Evolutionary conservation across 2,888 invertebrate genomes (phyloP).

Genomic region (Lordiphosa fenestrarum): DNA sequence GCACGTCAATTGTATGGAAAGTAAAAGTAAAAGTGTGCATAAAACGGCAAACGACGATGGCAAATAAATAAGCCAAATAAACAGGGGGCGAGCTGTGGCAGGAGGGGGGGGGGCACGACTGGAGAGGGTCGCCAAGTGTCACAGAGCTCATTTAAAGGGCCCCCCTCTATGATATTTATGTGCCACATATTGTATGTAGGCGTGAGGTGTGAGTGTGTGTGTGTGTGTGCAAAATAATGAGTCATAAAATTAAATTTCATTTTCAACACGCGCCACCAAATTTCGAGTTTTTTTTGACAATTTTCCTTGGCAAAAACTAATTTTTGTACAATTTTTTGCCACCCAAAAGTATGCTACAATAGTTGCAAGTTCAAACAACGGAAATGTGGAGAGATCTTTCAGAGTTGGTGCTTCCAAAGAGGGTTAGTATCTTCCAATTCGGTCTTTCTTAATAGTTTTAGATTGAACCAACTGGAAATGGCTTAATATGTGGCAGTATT

Average conservation of each 20-base stretch:
- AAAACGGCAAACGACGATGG: conserved; percentile 46
- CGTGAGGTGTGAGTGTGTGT: conserved; percentile 4
- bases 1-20: conserved; percentile 55
- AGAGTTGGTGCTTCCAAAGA: no score
- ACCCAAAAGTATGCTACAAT: conserved; percentile 3
- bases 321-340: neutral
- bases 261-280: conserved; percentile 15
- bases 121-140: conserved; percentile 36
- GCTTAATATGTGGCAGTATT: no score
- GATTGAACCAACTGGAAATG: no score
- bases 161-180: conserved; percentile 38
- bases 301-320: conserved; percentile 1
- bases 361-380: no score
- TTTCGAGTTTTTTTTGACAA: neutral
- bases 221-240: conserved; percentile 61
- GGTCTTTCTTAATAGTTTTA: no score
- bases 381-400: no score
- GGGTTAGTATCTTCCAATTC: no score
- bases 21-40: conserved; percentile 59
- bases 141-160: conserved; percentile 64
- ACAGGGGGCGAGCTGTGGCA: conserved; percentile 22
- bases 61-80: conserved; percentile 70
- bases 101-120: no score
- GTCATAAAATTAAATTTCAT: conserved; percentile 63
- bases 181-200: conserved; percentile 7